Percentiles rank a stretch among this genome's conserved stretches.
phyloP scores from a whole-genome alignment of 2,888 invertebrate species.

The Tetrapedia diversipes region DNA sequence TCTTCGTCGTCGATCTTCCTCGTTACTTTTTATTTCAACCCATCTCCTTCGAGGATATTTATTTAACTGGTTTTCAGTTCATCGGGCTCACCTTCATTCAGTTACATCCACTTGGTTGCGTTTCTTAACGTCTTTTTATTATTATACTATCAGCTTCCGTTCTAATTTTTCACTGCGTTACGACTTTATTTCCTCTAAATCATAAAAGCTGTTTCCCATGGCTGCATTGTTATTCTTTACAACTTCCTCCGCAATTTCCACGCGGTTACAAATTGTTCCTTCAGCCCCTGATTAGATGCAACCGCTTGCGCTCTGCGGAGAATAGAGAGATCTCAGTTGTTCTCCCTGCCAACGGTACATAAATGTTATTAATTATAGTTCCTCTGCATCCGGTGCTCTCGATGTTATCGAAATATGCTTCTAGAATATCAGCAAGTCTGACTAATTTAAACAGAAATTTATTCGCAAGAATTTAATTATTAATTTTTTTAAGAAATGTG shows the following conservation, averaged over 20 bases:
- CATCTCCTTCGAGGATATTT: conserved; percentile 39
- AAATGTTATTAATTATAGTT: conserved; percentile 1
- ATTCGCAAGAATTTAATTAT: too few relatives aligned
- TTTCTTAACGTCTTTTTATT: conserved; percentile 36
- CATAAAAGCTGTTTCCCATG: background rate
- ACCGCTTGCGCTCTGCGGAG: background rate
- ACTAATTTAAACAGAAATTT: too few relatives aligned
- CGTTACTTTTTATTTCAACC: conserved; percentile 54
- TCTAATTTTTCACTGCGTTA: background rate
- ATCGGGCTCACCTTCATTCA: conserved; percentile 17
- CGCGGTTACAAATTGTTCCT: background rate
- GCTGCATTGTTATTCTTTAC: conserved; percentile 3
- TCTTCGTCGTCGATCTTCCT: conserved; percentile 46
- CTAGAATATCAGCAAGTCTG: too few relatives aligned
- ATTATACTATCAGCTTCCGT: background rate
- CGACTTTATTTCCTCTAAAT: background rate
- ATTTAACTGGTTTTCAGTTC: conserved; percentile 50
- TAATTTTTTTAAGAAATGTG: too few relatives aligned
- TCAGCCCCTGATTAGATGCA: background rate
- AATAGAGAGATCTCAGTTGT: background rate
- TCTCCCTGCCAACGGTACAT: background rate
- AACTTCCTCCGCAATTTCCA: conserved; percentile 9
- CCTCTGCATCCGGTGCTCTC: background rate
- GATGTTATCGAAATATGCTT: too few relatives aligned
- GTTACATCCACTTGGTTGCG: conserved; percentile 29